Percentiles rank a stretch among this genome's conserved stretches.
Conservation (phyloP, 2,797 vertebrate genomes). For the Acrossocheilus fasciatus region DNA sequence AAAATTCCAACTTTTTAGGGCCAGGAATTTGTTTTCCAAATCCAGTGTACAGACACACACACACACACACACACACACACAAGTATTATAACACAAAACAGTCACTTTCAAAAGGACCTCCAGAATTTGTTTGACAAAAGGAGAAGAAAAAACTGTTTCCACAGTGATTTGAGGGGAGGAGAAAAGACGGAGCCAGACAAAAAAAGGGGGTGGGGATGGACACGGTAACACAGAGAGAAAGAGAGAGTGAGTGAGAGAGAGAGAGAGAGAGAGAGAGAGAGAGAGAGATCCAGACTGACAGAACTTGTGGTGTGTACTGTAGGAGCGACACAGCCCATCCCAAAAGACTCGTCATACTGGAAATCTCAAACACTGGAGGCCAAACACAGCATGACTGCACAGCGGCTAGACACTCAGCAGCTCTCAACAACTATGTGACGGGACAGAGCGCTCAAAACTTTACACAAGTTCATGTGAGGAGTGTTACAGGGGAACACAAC, state of each 20-base stretch:
- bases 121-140: conserved; percentile 39
- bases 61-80: neutral
- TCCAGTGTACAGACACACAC: neutral
- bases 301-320: neutral
- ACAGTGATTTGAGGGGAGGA: conserved; percentile 70
- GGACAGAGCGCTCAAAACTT: neutral
- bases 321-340: neutral
- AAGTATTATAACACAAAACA: neutral
- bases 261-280: conserved; percentile 23
- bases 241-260: conserved; percentile 22
- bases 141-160: conserved; percentile 69
- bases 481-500: neutral
- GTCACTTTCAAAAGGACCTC: neutral
- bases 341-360: conserved; percentile 13
- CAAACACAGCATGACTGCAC: neutral
- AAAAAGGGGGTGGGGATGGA: conserved; percentile 54
- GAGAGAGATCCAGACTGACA: neutral
- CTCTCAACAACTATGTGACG: conserved; percentile 6
- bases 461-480: neutral
- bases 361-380: neutral
- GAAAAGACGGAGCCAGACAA: conserved; percentile 65
- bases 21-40: neutral
- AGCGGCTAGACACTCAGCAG: neutral
- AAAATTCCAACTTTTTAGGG: neutral
- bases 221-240: conserved; percentile 31